Percentiles rank a stretch among this genome's conserved stretches.
Evolutionary conservation across 2,888 invertebrate genomes (phyloP).

Genomic region (Acanthacorydalis orientalis): DNA sequence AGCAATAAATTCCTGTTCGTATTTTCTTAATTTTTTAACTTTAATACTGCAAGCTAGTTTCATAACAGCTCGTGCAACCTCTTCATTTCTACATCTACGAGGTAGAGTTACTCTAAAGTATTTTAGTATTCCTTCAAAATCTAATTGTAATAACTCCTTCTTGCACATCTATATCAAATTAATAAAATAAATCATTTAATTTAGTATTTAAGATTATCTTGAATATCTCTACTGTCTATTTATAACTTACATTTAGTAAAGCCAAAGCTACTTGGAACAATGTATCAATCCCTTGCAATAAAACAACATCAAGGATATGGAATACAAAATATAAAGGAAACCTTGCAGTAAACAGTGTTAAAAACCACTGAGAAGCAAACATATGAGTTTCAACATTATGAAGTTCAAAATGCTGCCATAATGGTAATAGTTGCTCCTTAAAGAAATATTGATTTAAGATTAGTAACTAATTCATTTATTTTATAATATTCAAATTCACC

Average conservation of each 20-base stretch:
- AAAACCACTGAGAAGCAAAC: conserved; percentile 99
- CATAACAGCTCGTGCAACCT: conserved; percentile 74
- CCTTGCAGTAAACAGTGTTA: conserved; percentile 97
- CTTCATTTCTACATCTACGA: conserved; percentile 87
- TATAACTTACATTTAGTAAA: conserved; percentile 55
- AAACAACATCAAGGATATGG: conserved; percentile 91
- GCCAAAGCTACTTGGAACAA: conserved; percentile 94
- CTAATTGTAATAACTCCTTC: conserved; percentile 77
- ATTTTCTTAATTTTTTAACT: conserved; percentile 85
- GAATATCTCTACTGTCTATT: not conserved
- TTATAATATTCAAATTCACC: too few relatives aligned
- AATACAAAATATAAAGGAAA: conserved; percentile 95
- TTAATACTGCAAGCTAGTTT: conserved; percentile 81
- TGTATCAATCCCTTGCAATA: conserved; percentile 86
- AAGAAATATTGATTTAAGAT: not conserved
- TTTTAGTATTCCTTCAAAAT: conserved; percentile 95
- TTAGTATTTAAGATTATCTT: not conserved
- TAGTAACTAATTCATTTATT: not conserved
- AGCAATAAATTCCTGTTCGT: conserved; percentile 75
- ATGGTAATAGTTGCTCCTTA: conserved; percentile 64
- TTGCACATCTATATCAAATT: conserved; percentile 45
- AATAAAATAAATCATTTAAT: conserved; percentile 1
- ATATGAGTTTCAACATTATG: conserved; percentile 88
- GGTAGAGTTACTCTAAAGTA: conserved; percentile 96
- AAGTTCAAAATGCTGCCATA: conserved; percentile 68